Evolutionary conservation across 2,113 vertebrate species (phyloP).

Genomic region (Galbula dea): DNA sequence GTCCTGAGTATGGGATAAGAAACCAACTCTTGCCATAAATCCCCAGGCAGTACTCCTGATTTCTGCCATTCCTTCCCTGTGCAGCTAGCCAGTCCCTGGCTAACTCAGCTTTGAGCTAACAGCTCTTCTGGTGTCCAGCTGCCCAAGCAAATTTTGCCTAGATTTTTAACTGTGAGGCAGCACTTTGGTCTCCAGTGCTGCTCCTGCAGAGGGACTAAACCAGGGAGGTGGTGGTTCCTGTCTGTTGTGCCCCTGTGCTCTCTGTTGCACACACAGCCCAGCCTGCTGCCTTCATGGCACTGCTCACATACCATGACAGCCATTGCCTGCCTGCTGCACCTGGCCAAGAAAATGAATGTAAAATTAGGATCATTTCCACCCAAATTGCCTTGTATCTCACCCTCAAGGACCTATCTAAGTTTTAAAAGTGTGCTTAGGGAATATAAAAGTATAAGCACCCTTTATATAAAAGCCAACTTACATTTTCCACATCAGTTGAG

Average conservation of each 20-base stretch:
- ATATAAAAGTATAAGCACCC: conserved; percentile 58
- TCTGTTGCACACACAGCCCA: fast-evolving
- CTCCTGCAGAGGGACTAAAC: background rate
- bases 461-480: conserved; percentile 68
- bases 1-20: background rate
- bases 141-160: background rate
- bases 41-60: background rate
- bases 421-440: conserved; percentile 44
- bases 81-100: background rate
- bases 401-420: conserved; percentile 50
- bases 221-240: background rate
- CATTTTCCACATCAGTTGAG: conserved; percentile 43
- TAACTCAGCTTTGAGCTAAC: background rate
- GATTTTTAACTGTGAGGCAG: background rate
- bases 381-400: background rate
- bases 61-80: background rate
- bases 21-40: background rate
- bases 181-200: background rate
- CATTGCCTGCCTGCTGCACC: background rate
- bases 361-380: background rate
- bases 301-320: background rate
- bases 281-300: background rate
- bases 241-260: background rate
- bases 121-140: background rate
- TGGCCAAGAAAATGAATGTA: background rate